Base-by-base conservation (phyloP, 2,113 vertebrate genomes). In the Pluvialis apricaria region DNA sequence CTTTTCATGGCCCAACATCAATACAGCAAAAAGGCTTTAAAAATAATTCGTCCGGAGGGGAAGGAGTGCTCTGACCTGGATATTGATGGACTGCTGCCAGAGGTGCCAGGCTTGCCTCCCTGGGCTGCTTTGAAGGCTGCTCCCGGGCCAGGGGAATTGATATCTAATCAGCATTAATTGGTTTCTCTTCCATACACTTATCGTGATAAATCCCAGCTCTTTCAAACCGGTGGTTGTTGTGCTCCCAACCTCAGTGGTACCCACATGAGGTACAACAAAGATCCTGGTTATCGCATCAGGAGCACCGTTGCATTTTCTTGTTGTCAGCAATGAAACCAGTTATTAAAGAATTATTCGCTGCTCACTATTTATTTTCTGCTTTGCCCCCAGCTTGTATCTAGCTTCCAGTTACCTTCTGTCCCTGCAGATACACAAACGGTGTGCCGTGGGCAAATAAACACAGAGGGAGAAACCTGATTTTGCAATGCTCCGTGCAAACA, bases 351-450 rank as follows among this genome's bases (percentile, higher is more conserved):
- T 25, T 68, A 38, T 51, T 49, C 5, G 2, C 11, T 1, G 1
- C 18, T 54, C 26, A 13, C 0, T 0, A 36, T 36, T 70, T 51
- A 26, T 54, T 65, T 75, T 36, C 40, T 42, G 44, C 45, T 76
- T 47, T 76, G 38, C 13, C 13, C 22, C n/a, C 10, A 13, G 17
- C 68, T 9, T 34, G 15, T 28, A 6, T 16, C 20, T n/a, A 10
- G 6, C 51, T 71, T 25, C 45, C 62, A 42, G 61, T 58, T 38
- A 40, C 62, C 32, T 54, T 11, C 78, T 62, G 19, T 32, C 60
- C 11, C 68, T 24, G 55, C 40, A 51, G 57, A 7, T 8, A 10
- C 1, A 6, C 1, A 4, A n/a, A 17, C 38, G 8, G n/a, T 1
- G 36, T 44, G 26, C 21, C 2, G 0, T 2, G 26, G 28, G 47